phyloP scores from a whole-genome alignment of 2,113 vertebrate genomes.

The Clarias batrachus region DNA sequence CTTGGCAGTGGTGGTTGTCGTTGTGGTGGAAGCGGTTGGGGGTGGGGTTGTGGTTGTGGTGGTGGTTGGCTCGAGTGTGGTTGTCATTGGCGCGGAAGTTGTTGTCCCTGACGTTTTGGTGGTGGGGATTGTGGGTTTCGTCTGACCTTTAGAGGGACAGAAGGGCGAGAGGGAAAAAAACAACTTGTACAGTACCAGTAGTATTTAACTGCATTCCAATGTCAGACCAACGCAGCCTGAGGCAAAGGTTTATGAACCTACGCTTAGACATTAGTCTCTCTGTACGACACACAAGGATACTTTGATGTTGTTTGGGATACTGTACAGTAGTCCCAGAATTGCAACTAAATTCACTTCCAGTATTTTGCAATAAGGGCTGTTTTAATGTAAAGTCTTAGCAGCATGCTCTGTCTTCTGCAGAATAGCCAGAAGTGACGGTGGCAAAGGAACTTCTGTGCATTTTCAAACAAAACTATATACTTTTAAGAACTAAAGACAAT shows the following conservation, averaged over 20 bases:
- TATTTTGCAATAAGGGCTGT: background rate
- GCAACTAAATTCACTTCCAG: background rate
- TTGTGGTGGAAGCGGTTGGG: slow-evolving; percentile 42
- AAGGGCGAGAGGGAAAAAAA: slow-evolving; percentile 49
- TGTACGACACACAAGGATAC: background rate
- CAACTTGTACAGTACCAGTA: slow-evolving; percentile 51
- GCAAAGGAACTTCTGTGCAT: background rate
- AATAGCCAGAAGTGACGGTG: background rate
- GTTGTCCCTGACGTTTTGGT: slow-evolving; percentile 59
- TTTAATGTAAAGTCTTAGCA: background rate
- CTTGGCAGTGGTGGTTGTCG: slow-evolving; percentile 66
- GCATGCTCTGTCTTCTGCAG: background rate
- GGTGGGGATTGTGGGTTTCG: slow-evolving; percentile 61
- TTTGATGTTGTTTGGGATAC: slow-evolving; percentile 10
- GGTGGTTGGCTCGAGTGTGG: slow-evolving; percentile 62
- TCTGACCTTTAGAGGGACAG: slow-evolving; percentile 65
- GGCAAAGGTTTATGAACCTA: slow-evolving; percentile 31
- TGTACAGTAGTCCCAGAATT: background rate
- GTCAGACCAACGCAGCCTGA: slow-evolving; percentile 10
- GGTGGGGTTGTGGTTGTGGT: slow-evolving; percentile 51
- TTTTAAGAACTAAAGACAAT: background rate
- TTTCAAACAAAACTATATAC: background rate
- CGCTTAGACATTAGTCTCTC: slow-evolving; percentile 1
- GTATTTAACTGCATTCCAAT: slow-evolving; percentile 62
- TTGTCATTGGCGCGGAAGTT: slow-evolving; percentile 51